Evolutionary conservation across 2,113 vertebrate species (phyloP).

Genomic region (Scytalopus superciliaris): DNA sequence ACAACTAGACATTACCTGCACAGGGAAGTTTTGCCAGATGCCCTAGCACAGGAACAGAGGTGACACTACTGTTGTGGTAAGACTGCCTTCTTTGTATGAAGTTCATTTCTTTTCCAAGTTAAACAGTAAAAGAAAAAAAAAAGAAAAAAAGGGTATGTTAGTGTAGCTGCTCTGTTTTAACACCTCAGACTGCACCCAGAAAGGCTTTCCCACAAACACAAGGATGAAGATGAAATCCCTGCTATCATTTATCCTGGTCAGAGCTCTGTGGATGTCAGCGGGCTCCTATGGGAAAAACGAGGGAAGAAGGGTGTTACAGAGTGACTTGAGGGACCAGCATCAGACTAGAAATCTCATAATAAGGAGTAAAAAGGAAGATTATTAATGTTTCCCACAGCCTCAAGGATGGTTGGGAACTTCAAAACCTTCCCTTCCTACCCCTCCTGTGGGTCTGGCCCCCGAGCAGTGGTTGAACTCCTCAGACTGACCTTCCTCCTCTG

Average conservation of each 20-base stretch:
- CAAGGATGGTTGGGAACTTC: not conserved
- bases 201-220: not conserved
- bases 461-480: not conserved
- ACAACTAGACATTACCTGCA: not conserved
- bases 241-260: not conserved
- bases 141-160: too few species aligned
- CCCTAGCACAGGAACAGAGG: not conserved
- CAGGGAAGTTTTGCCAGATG: not conserved
- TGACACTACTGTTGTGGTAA: rapidly evolving
- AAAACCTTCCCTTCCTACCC: not conserved
- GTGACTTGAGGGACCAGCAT: not conserved
- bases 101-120: not conserved
- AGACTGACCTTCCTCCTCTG: not conserved
- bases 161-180: not conserved
- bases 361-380: not conserved
- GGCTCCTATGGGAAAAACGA: not conserved
- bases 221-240: not conserved
- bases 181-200: not conserved
- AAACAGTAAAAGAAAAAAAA: not conserved
- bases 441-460: not conserved
- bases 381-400: not conserved
- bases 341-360: not conserved
- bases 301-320: not conserved
- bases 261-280: not conserved
- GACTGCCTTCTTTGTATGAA: not conserved